phyloP scores from a whole-genome alignment of 2,888 invertebrate genomes.

The Ceriagrion tenellum region DNA sequence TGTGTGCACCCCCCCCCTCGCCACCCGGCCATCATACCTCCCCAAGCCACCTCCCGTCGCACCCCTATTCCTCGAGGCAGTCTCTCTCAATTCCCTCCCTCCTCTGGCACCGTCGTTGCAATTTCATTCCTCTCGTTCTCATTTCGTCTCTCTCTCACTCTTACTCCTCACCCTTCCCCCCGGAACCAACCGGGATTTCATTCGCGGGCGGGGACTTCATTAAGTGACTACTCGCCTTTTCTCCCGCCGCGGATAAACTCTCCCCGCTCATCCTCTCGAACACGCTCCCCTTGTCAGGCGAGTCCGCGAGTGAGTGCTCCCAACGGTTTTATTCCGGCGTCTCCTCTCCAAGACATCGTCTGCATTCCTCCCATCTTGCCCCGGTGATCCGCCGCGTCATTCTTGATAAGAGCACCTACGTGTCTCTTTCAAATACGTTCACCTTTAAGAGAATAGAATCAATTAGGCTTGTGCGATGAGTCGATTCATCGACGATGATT shows the following conservation, averaged over 20 bases:
- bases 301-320: not conserved
- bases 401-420: not conserved
- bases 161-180: not conserved
- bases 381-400: not conserved
- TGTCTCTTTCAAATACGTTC: too few species aligned
- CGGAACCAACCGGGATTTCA: not conserved
- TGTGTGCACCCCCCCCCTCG: not conserved
- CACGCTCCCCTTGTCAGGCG: not conserved
- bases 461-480: too few species aligned
- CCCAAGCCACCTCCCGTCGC: not conserved
- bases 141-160: not conserved
- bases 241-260: not conserved
- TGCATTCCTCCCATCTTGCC: not conserved
- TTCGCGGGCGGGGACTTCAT: slow-evolving; percentile 24
- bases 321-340: not conserved
- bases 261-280: not conserved
- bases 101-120: not conserved
- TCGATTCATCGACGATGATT: too few species aligned
- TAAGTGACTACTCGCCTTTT: slow-evolving; percentile 33
- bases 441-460: too few species aligned
- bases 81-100: not conserved
- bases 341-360: not conserved
- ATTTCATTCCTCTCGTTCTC: slow-evolving; percentile 14
- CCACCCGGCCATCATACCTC: not conserved
- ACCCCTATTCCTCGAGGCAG: not conserved